Conservation (phyloP, 1,140 invertebrate genomes). For the Amphibalanus amphitrite region DNA sequence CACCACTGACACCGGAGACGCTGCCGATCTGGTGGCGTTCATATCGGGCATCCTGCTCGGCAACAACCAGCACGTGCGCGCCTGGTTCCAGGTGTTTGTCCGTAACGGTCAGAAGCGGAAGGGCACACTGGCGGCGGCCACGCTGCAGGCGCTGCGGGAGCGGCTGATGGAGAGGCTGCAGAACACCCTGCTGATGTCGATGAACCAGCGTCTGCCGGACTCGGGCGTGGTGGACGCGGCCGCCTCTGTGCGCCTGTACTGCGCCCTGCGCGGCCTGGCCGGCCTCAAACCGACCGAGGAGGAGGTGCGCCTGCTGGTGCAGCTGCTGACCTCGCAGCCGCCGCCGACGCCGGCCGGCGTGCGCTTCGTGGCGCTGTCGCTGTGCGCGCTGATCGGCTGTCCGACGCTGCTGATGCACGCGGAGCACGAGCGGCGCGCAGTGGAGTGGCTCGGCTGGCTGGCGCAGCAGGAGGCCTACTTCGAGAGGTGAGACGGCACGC, state of each 20-base stretch:
- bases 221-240: conserved; percentile 58
- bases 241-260: conserved; percentile 65
- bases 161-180: conserved; percentile 52
- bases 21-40: conserved; percentile 53
- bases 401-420: conserved; percentile 58
- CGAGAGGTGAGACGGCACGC: conserved; percentile 28
- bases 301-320: conserved; percentile 64
- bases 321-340: conserved; percentile 72
- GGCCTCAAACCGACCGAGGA: conserved; percentile 77
- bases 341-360: conserved; percentile 77
- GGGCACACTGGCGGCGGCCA: conserved; percentile 26
- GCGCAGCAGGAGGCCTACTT: conserved; percentile 69
- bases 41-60: conserved; percentile 76
- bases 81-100: conserved; percentile 83
- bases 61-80: conserved; percentile 69
- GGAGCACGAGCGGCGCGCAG: conserved; percentile 70
- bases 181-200: conserved; percentile 29
- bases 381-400: conserved; percentile 89
- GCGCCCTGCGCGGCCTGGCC: conserved; percentile 78
- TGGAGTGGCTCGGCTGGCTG: conserved; percentile 88
- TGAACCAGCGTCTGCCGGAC: conserved; percentile 34
- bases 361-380: conserved; percentile 74
- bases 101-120: conserved; percentile 56
- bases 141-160: conserved; percentile 54
- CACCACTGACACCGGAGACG: conserved; percentile 20